phyloP scores from a whole-genome alignment of 2,888 invertebrate species.

The Sarcophaga carnaria region DNA sequence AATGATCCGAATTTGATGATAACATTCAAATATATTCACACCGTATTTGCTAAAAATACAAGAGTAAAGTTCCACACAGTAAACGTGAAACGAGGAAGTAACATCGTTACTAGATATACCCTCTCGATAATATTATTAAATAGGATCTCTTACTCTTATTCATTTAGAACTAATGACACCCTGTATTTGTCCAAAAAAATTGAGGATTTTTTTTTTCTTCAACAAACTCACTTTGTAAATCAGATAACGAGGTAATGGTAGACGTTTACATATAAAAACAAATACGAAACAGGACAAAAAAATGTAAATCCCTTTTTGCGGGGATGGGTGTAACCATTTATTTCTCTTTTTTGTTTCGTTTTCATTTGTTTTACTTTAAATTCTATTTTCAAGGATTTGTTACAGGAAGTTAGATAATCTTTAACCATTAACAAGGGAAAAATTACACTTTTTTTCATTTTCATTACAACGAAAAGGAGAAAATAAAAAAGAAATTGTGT shows the following conservation, averaged over 20 bases:
- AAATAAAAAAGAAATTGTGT: neutral
- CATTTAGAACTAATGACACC: constrained; percentile 47
- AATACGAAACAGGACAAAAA: constrained; percentile 26
- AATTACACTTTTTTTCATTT: constrained; percentile 32
- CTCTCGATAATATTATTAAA: constrained; percentile 49
- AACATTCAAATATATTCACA: constrained; percentile 63
- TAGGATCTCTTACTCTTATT: constrained; percentile 56
- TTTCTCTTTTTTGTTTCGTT: neutral
- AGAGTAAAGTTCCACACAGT: neutral
- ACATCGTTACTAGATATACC: constrained; percentile 37
- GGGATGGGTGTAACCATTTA: neutral
- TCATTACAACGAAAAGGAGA: neutral
- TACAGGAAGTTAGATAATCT: constrained; percentile 68
- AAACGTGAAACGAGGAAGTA: constrained; percentile 12
- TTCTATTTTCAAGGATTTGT: constrained; percentile 57
- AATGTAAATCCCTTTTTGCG: constrained; percentile 30
- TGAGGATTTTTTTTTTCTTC: neutral
- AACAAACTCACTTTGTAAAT: constrained; percentile 48
- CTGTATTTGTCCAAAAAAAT: constrained; percentile 36
- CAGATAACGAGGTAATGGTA: constrained; percentile 64
- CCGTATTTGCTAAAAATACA: constrained; percentile 45
- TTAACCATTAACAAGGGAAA: neutral
- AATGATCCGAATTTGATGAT: constrained; percentile 65
- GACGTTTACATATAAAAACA: constrained; percentile 46
- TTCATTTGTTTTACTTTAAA: constrained; percentile 12